Evolutionary conservation across 2,113 vertebrate genomes (phyloP).

Genomic region (Pseudopipra pipra): DNA sequence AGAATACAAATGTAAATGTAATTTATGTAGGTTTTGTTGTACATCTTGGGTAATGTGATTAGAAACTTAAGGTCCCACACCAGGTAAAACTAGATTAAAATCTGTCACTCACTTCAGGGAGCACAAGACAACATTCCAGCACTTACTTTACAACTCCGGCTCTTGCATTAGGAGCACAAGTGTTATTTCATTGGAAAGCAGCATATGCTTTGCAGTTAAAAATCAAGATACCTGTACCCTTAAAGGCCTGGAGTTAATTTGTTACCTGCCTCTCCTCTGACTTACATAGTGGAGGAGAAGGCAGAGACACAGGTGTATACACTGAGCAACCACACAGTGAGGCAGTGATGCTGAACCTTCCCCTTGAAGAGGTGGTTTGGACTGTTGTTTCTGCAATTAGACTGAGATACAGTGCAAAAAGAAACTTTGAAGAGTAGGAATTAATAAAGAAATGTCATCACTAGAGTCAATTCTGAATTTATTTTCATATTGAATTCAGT

Average conservation of each 20-base stretch:
- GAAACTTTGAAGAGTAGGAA: neutral
- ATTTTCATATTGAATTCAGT: neutral
- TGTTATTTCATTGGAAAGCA: neutral
- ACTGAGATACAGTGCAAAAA: neutral
- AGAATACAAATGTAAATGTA: neutral
- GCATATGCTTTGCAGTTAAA: neutral
- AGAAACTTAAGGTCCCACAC: neutral
- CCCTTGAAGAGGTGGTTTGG: neutral
- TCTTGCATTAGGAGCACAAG: neutral
- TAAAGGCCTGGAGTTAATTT: neutral
- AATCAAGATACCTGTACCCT: neutral
- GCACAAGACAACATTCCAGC: neutral
- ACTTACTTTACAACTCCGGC: neutral
- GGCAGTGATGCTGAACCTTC: neutral
- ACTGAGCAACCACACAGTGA: neutral
- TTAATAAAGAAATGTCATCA: neutral
- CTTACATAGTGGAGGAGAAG: rapidly evolving
- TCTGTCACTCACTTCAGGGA: neutral
- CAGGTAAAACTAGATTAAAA: neutral
- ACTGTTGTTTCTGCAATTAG: neutral
- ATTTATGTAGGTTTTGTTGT: neutral
- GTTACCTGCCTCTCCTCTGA: neutral
- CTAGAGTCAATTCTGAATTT: neutral
- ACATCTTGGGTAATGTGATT: neutral
- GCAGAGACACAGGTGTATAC: neutral